Conservation (phyloP, 2,797 vertebrate species). For the Gallirallus australis region DNA sequence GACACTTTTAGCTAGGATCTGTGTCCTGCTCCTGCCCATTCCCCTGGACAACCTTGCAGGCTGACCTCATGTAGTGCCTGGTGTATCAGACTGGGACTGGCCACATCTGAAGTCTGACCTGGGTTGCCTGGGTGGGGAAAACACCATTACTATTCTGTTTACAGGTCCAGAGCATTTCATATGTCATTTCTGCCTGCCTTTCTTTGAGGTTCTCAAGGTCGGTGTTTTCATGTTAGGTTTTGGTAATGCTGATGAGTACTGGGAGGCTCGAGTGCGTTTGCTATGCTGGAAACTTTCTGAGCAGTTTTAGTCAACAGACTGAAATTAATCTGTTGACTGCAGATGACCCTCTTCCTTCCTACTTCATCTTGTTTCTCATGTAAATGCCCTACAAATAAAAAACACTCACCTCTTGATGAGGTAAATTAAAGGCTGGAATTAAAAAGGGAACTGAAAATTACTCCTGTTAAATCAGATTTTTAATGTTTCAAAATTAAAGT, state of each 20-base stretch:
- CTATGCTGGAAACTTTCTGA: background rate
- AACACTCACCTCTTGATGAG: rapidly evolving
- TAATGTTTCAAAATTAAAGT: background rate
- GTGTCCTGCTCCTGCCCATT: background rate
- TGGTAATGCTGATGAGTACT: background rate
- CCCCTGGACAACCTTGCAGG: background rate
- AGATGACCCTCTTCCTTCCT: background rate
- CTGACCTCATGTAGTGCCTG: background rate
- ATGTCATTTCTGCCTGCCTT: background rate
- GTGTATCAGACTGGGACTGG: background rate
- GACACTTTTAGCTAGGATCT: background rate
- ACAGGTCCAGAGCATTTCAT: background rate
- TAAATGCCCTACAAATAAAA: background rate
- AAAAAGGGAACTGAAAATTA: background rate
- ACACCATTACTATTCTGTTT: background rate
- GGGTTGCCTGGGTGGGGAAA: background rate
- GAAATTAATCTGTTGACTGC: background rate
- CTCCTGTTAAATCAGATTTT: background rate
- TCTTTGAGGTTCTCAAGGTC: background rate
- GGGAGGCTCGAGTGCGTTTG: rapidly evolving
- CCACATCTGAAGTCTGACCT: rapidly evolving
- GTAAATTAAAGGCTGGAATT: background rate
- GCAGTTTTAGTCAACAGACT: background rate
- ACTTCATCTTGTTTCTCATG: background rate
- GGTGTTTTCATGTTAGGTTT: background rate